Percentiles rank a stretch among this genome's conserved stretches.
Conservation (phyloP, 2,888 invertebrate genomes). For the Parnassius smintheus region DNA sequence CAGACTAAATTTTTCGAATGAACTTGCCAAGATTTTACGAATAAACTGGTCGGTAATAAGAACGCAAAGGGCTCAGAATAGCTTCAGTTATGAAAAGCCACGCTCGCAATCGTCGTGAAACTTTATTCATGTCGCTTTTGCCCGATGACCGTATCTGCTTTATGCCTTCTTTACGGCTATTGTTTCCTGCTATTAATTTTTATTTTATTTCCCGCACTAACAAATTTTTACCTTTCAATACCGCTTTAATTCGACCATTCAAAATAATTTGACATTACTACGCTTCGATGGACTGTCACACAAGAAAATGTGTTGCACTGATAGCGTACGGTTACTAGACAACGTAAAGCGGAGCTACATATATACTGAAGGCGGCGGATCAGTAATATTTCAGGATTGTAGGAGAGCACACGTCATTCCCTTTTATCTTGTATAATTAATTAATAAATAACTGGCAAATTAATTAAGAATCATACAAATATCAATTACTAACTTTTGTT, state of each 20-base stretch:
- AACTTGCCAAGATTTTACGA: slow-evolving; percentile 27
- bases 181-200: slow-evolving; percentile 50
- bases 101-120: slow-evolving; percentile 40
- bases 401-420: slow-evolving; percentile 49
- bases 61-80: slow-evolving; percentile 32
- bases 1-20: neutral
- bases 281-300: slow-evolving; percentile 33
- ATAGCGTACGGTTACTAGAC: slow-evolving; percentile 39
- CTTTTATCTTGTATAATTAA: slow-evolving; percentile 5
- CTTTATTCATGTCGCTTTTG: slow-evolving; percentile 50
- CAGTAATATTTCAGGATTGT: slow-evolving; percentile 61
- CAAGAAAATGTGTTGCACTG: slow-evolving; percentile 33
- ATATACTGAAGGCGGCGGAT: slow-evolving; percentile 34
- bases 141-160: slow-evolving; percentile 52
- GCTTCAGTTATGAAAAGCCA: slow-evolving; percentile 39
- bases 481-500: too few species aligned
- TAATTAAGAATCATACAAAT: too few species aligned
- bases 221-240: slow-evolving; percentile 34
- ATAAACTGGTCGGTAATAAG: slow-evolving; percentile 32
- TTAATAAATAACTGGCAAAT: too few species aligned
- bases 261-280: slow-evolving; percentile 6
- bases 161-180: slow-evolving; percentile 49
- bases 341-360: slow-evolving; percentile 29
- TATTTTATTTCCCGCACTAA: slow-evolving; percentile 26
- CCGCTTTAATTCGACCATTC: slow-evolving; percentile 23